These are phyloP conservation scores for Glaucidium brasilianum DNA, from an alignment of 2,113 vertebrate genomes.

Conservation along the genomic window DNA sequence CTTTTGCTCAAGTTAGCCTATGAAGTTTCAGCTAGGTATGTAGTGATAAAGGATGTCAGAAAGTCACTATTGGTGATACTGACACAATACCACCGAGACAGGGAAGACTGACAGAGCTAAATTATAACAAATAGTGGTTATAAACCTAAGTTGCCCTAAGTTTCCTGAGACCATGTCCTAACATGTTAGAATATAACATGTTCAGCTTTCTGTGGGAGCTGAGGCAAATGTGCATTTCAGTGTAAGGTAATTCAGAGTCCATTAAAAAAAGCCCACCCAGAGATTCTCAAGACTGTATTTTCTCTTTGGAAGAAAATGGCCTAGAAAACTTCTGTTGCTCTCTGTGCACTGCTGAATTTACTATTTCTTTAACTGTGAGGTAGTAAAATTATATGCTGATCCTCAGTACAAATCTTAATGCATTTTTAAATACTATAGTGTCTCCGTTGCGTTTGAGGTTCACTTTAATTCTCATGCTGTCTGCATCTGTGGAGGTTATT, in stretches of 20 bases:
- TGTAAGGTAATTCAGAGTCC: neutral
- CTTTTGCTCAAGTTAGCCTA: neutral
- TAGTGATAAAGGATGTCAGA: neutral
- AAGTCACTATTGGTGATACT: neutral
- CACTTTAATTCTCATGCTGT: neutral
- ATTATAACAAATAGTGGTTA: neutral
- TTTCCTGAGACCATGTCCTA: fast-evolving
- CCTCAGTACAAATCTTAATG: neutral
- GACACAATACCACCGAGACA: fast-evolving
- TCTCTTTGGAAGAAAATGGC: neutral
- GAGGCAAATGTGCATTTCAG: neutral
- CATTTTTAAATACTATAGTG: neutral
- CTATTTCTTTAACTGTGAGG: neutral
- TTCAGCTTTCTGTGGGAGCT: neutral
- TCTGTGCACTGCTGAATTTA: neutral
- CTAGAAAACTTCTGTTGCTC: neutral
- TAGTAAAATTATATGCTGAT: neutral
- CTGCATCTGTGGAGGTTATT: neutral
- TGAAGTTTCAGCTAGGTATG: neutral
- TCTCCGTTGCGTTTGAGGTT: neutral
- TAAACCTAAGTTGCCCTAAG: neutral
- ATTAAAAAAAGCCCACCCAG: neutral
- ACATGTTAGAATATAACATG: fast-evolving
- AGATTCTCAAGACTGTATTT: neutral
- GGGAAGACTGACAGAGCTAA: neutral